Evolutionary conservation across 2,888 invertebrate genomes (phyloP), one percentile per base, ranked within the genome.

Genomic region (Theretra japonica): DNA sequence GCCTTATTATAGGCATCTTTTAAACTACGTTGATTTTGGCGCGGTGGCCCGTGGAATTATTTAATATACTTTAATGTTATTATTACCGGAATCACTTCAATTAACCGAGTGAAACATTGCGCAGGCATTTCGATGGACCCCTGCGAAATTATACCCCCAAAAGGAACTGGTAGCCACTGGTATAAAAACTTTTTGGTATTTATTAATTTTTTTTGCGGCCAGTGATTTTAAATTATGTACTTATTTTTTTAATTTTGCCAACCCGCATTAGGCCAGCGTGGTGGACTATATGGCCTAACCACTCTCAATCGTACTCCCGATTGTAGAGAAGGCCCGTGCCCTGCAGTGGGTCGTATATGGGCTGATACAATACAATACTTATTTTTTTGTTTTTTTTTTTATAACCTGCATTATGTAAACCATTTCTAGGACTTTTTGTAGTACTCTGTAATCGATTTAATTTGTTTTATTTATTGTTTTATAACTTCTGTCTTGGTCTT

Each of bases 401-500:
- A 33, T 33, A 7, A 30, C 6, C 4, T 30, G 6, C 3, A 30
- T 30, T 30, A 33, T 33, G 33, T 33, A 7, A 33, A 8, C 6
- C 6, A 33, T 33, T 33, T 7, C 6, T 7, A 33, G 33, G 33
- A 33, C 7, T 33, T 0, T 6, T 1, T 6, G n/a, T n/a, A n/a
- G n/a, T n/a, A n/a, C n/a, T n/a, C n/a, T n/a, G n/a, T n/a, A 33
- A 33, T 33, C 33, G 6, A 6, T 33, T 33, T 7, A 25, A 57
- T 57, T 57, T 57, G 23, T 57, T 58, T 28, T 58, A 25, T 58
- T n/a, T n/a, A n/a, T n/a, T n/a, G n/a, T n/a, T n/a, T n/a, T n/a
- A n/a, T n/a, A n/a, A n/a, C n/a, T n/a, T n/a, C n/a, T n/a, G n/a
- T n/a, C n/a, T n/a, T n/a, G n/a, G n/a, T n/a, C n/a, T n/a, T n/a